Base-by-base conservation (phyloP, 2,797 vertebrate genomes). In the Parambassis ranga region DNA sequence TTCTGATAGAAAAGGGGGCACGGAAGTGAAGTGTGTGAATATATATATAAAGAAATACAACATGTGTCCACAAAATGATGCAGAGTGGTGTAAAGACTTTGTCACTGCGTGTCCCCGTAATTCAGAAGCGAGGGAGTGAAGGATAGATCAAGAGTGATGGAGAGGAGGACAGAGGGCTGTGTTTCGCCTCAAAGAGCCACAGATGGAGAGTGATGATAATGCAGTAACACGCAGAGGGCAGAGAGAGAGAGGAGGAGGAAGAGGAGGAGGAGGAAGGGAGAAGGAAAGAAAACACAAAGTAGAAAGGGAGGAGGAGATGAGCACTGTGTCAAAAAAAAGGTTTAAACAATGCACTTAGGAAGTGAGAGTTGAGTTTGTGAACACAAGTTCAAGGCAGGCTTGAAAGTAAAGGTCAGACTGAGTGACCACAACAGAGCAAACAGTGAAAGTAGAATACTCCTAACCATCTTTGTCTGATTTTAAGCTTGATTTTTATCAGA, bases 181-280 rank as follows among this genome's bases (percentile, higher is more conserved):
- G 81, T 68, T 64, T 80, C 71, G 63, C 84, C 67, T 80, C 79
- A 80, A 65, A 83, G 79, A 77, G 71, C 71, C 46, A 66, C 64
- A 82, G 77, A 85, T 85, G 66, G 76, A 78, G 77, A 79, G 56
- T 79, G 74, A 84, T 77, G 78, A 83, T 84, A 81, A 78, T 77
- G 67, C 76, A 84, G 71, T 60, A 36, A 32, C 24, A 74, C 79
- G 74, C 49, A 71, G 68, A 79, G 82, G 71, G 31, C 56, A 52
- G 56, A 43, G 38, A 44, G 48, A 48, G 16, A 41, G 28, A 28
- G 31, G n/a, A n/a, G 16, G 36, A 49, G 42, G 41, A 24, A 16
- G 22, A 5, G 11, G 37, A 53, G 44, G 7, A 68, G 24, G 33
- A 20, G 15, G 37, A 18, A 28, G 6, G 10, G 32, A 37, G 36